Evolutionary conservation across 92 coral and sea anemone species (phyloP).

Genomic region (Phenganax marumi): DNA sequence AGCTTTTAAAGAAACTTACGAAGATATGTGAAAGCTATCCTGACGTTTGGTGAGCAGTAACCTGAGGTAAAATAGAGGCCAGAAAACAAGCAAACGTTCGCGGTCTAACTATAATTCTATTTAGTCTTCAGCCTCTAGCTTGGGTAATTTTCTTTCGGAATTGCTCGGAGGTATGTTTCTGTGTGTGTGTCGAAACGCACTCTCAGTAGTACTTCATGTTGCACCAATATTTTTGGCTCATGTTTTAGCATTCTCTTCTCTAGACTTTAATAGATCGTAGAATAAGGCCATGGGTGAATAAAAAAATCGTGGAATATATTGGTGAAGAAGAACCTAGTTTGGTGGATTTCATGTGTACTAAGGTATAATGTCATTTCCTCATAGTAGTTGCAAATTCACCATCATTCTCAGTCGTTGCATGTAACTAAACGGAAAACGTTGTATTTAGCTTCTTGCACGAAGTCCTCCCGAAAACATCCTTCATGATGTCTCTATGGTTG

Average conservation of each 20-base stretch:
- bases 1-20: neutral
- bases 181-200: neutral
- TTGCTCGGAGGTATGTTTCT: conserved; percentile 6
- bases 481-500: conserved; percentile 97
- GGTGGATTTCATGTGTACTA: conserved; percentile 92
- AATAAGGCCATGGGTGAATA: conserved; percentile 98
- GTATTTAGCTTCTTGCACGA: conserved; percentile 77
- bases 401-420: no score
- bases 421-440: neutral
- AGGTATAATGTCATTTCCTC: conserved; percentile 55
- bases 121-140: neutral
- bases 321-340: conserved; percentile 97
- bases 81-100: neutral
- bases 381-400: no score
- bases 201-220: neutral
- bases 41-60: neutral
- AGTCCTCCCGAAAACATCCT: conserved; percentile 89
- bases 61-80: neutral
- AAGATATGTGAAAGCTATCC: neutral
- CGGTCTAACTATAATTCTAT: neutral
- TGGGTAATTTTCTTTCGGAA: conserved; percentile 9
- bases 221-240: neutral
- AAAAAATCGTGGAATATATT: conserved; percentile 94
- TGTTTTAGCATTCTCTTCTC: conserved; percentile 39
- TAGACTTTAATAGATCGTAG: conserved; percentile 97